Conservation (phyloP, 1,140 invertebrate species). For the Microplitis mediator region DNA sequence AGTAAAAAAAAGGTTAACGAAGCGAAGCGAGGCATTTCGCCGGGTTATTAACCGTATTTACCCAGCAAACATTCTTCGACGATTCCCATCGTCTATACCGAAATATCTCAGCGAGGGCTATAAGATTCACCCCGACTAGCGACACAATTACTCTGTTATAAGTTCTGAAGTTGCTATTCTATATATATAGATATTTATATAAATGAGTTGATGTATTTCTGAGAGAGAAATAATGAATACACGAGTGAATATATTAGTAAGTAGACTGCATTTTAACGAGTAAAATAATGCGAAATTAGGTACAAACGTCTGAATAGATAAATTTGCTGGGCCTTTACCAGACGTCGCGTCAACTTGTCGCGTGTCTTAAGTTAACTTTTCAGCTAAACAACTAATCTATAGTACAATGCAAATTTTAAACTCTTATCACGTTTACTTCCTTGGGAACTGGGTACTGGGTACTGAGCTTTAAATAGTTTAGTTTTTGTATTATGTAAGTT, state of each 20-base stretch:
- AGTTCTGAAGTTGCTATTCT: no score
- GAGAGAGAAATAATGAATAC: no score
- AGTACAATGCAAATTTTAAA: background rate
- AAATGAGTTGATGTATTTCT: no score
- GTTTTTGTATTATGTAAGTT: no score
- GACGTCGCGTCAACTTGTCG: slow-evolving; percentile 37
- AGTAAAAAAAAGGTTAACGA: background rate
- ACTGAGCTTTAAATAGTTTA: background rate
- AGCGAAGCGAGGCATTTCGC: background rate
- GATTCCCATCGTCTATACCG: background rate
- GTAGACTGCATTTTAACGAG: background rate
- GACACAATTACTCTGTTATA: no score
- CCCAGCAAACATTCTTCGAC: background rate
- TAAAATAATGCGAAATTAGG: background rate
- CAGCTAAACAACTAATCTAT: background rate
- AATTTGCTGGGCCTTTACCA: slow-evolving; percentile 50
- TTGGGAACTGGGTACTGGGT: no score
- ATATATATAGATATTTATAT: no score
- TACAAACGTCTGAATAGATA: slow-evolving; percentile 34
- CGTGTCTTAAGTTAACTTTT: background rate
- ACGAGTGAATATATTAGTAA: no score
- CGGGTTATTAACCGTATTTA: background rate
- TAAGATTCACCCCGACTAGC: background rate
- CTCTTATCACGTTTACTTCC: no score
- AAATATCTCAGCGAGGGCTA: no score